Conservation (phyloP, 2,888 invertebrate species). For the Heteromurus nitidus region DNA sequence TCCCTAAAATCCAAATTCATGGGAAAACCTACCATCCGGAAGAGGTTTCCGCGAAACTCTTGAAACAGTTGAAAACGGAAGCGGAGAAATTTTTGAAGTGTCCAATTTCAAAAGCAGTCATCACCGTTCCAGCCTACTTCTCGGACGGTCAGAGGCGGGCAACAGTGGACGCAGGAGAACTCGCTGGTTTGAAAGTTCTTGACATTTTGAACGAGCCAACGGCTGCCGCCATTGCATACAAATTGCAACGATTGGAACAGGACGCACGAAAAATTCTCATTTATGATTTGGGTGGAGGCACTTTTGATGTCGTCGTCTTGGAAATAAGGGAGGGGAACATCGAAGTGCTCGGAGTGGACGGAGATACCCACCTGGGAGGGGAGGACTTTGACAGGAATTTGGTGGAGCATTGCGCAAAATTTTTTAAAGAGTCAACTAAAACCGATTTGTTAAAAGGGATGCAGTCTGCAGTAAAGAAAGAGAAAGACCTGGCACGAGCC, state of each 20-base stretch:
- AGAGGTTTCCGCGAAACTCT: not conserved
- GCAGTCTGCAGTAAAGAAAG: constrained; percentile 77
- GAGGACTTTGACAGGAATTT: constrained; percentile 77
- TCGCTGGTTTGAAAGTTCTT: constrained; percentile 88
- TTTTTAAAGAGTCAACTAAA: constrained; percentile 71
- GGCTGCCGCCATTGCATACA: constrained; percentile 36
- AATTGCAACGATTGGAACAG: not conserved
- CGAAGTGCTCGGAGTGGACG: constrained; percentile 36
- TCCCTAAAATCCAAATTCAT: constrained; percentile 74
- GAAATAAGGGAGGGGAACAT: constrained; percentile 16
- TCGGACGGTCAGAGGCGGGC: constrained; percentile 82
- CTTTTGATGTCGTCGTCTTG: constrained; percentile 68
- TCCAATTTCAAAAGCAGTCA: constrained; percentile 85
- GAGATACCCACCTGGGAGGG: constrained; percentile 59
- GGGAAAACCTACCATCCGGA: not conserved
- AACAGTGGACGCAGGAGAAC: constrained; percentile 88
- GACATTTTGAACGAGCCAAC: constrained; percentile 91
- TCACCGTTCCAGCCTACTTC: constrained; percentile 89
- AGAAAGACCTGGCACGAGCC: constrained; percentile 81
- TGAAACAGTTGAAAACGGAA: not conserved
- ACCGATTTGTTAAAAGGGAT: constrained; percentile 69
- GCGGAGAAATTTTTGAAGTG: not conserved
- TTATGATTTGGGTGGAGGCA: constrained; percentile 68
- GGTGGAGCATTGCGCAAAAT: constrained; percentile 41
- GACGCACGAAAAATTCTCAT: constrained; percentile 44